phyloP scores from a whole-genome alignment of 1,140 invertebrate genomes.

The Kradibia gibbosae region DNA sequence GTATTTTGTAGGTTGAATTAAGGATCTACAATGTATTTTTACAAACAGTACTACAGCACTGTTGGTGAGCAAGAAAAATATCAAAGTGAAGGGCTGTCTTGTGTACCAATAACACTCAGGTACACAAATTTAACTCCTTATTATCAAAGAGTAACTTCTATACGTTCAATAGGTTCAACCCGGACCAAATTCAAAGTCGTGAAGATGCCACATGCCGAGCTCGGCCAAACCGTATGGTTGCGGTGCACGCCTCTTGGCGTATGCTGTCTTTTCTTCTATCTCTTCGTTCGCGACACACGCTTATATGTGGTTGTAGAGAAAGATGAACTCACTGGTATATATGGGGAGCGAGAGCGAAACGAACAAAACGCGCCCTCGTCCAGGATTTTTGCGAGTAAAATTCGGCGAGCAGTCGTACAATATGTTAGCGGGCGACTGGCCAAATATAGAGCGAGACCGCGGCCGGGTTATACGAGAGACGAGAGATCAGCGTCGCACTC shows the following conservation, averaged over 20 bases:
- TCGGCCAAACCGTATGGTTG: slow-evolving; percentile 49
- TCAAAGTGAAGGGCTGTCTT: not conserved
- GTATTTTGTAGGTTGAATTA: not conserved
- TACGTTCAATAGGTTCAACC: slow-evolving; percentile 27
- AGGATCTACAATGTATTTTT: not conserved
- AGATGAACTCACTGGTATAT: not conserved
- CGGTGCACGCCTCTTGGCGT: slow-evolving; percentile 45
- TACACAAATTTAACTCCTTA: not conserved
- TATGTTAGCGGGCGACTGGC: slow-evolving; percentile 69
- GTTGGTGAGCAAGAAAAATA: slow-evolving; percentile 15
- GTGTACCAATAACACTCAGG: not conserved
- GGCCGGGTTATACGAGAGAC: slow-evolving; percentile 56
- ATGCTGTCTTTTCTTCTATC: slow-evolving; percentile 16
- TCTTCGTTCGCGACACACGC: slow-evolving; percentile 28
- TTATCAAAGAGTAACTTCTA: not conserved
- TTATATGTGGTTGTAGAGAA: not conserved
- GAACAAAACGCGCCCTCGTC: slow-evolving; percentile 35
- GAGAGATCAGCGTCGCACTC: slow-evolving; percentile 51
- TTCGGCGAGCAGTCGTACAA: slow-evolving; percentile 58
- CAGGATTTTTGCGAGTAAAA: slow-evolving; percentile 31
- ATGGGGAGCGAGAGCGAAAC: slow-evolving; percentile 21
- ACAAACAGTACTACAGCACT: not conserved
- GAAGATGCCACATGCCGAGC: slow-evolving; percentile 48
- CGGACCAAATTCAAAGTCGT: slow-evolving; percentile 17
- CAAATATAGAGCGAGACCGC: slow-evolving; percentile 71